These are phyloP conservation scores for Pilophorus perplexus DNA, from an alignment of 2,888 invertebrate genomes.

Conservation along the genomic window DNA sequence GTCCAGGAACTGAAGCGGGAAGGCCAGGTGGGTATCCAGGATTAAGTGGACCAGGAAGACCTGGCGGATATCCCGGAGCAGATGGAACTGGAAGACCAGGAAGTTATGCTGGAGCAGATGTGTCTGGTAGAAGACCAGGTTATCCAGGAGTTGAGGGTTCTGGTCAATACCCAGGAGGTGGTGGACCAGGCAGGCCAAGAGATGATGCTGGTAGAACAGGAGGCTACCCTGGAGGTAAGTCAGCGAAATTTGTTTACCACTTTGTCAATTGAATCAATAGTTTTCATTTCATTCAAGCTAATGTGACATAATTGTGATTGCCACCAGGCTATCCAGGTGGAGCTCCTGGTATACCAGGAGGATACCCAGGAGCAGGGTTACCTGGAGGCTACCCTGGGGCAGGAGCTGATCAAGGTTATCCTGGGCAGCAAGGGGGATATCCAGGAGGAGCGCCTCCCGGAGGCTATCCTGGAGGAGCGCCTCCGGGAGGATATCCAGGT, in stretches of 20 bases:
- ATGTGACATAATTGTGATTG: constrained; percentile 1
- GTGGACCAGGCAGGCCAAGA: constrained; percentile 30
- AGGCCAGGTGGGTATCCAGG: constrained; percentile 37
- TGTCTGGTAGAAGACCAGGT: no score
- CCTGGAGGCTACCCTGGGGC: constrained; percentile 40
- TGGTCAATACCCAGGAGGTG: constrained; percentile 29
- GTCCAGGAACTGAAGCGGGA: no score
- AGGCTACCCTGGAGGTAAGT: constrained; percentile 41
- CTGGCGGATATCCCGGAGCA: constrained; percentile 14
- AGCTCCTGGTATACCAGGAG: constrained; percentile 28
- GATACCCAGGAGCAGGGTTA: constrained; percentile 24
- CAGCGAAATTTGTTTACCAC: no score
- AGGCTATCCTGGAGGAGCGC: constrained; percentile 37
- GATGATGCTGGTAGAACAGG: constrained; percentile 31
- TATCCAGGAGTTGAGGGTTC: constrained; percentile 25
- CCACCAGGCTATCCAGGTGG: constrained; percentile 33
- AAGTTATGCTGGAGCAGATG: no score
- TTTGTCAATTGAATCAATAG: no score
- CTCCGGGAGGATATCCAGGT: constrained; percentile 1
- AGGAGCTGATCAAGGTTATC: background rate
- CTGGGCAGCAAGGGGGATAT: background rate
- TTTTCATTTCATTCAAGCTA: no score
- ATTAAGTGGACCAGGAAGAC: constrained; percentile 17
- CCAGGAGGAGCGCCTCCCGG: constrained; percentile 26
- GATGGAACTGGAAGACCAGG: no score